Evolutionary conservation across 2,797 vertebrate genomes (phyloP).

Genomic region (Poecile montanus): DNA sequence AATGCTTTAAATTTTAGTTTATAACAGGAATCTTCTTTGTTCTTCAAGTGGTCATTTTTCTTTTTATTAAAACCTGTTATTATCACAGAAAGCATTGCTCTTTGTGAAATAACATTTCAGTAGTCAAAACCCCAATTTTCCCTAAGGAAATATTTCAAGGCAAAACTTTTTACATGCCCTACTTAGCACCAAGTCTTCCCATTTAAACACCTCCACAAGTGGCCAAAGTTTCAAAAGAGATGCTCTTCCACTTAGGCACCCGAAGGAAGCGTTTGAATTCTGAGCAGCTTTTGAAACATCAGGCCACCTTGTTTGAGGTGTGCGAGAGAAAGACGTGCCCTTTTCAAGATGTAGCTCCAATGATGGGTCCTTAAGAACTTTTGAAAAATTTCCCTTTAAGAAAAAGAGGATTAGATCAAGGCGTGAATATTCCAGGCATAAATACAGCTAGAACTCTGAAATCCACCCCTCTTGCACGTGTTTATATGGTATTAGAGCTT

Average conservation of each 20-base stretch:
- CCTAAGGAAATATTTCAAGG: constrained; percentile 62
- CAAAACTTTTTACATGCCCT: constrained; percentile 59
- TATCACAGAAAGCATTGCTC: constrained; percentile 40
- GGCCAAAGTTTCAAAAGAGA: constrained; percentile 69
- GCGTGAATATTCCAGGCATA: constrained; percentile 51
- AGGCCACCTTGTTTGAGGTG: constrained; percentile 65
- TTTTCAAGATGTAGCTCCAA: constrained; percentile 55
- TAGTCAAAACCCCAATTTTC: constrained; percentile 57
- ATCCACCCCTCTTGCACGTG: background rate
- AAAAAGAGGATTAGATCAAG: constrained; percentile 54
- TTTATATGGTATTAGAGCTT: background rate
- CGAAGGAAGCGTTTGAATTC: constrained; percentile 58
- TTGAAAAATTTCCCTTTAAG: constrained; percentile 51
- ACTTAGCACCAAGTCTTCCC: constrained; percentile 51
- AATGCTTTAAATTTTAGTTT: constrained; percentile 61
- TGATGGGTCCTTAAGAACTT: constrained; percentile 32
- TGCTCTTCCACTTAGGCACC: constrained; percentile 48
- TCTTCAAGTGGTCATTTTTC: constrained; percentile 63
- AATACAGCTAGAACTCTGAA: constrained; percentile 25
- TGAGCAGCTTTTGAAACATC: constrained; percentile 66
- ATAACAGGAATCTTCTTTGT: constrained; percentile 44
- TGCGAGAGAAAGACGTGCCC: constrained; percentile 34
- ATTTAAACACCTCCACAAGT: constrained; percentile 66
- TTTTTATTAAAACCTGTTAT: constrained; percentile 48
- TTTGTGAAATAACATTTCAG: constrained; percentile 52